phyloP scores from a whole-genome alignment of 2,113 vertebrate genomes.

The Condylura cristata region DNA sequence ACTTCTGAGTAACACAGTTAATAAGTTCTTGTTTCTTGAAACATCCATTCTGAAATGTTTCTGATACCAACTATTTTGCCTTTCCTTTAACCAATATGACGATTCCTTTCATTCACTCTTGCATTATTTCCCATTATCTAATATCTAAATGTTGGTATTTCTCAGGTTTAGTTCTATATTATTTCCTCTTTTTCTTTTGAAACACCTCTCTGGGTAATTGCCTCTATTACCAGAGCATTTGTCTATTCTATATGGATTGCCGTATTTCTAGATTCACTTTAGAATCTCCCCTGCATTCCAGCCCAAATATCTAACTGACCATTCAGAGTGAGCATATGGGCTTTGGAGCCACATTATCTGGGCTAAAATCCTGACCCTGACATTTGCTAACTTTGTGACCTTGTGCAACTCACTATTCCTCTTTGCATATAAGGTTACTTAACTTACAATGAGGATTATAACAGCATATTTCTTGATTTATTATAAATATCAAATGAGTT shows the following conservation, averaged over 20 bases:
- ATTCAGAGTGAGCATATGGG: background rate
- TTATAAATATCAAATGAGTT: background rate
- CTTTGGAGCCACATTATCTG: background rate
- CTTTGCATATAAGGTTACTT: background rate
- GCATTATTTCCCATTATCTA: background rate
- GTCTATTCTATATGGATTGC: background rate
- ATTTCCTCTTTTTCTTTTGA: constrained; percentile 25
- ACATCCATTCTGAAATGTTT: background rate
- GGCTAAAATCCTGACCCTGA: background rate
- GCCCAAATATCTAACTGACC: background rate
- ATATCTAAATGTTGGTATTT: background rate
- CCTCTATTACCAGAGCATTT: background rate
- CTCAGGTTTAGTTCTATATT: background rate
- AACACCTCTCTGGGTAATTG: background rate
- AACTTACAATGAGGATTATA: background rate
- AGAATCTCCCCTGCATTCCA: background rate
- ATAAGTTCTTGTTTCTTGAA: background rate
- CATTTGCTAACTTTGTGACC: background rate
- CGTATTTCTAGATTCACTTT: background rate
- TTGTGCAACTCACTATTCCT: background rate
- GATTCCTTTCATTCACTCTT: background rate
- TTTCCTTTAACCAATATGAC: background rate
- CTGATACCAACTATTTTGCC: background rate
- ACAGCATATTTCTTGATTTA: background rate
- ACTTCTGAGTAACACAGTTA: background rate